These are phyloP conservation scores for Peromyscus melanophrys DNA, from an alignment of 2,797 vertebrate genomes.

Conservation along the genomic window DNA sequence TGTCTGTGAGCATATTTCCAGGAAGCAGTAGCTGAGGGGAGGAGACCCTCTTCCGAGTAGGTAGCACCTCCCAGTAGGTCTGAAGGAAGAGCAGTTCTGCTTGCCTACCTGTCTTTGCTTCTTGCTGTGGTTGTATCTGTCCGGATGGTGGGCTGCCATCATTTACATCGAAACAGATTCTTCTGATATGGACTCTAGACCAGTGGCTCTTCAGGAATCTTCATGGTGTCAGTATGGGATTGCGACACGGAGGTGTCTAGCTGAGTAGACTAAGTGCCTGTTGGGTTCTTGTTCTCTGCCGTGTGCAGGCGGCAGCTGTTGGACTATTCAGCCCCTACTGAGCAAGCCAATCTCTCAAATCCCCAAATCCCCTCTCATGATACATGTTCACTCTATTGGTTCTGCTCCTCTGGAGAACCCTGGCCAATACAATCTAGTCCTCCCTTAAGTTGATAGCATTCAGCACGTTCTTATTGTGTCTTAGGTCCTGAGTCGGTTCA, in stretches of 20 bases:
- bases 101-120: background rate
- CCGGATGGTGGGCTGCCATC: too few relatives aligned
- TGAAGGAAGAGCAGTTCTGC: background rate
- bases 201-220: background rate
- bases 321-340: background rate
- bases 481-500: constrained; percentile 40
- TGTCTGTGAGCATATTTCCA: background rate
- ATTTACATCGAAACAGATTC: background rate
- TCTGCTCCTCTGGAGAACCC: background rate
- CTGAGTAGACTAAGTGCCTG: background rate
- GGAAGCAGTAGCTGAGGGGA: background rate
- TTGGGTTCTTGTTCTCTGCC: background rate
- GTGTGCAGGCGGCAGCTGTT: background rate
- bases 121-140: background rate
- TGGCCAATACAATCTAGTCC: background rate
- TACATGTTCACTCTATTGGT: background rate
- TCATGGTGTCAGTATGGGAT: background rate
- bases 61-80: background rate
- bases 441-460: background rate
- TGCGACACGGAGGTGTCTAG: background rate
- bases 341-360: background rate
- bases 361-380: background rate
- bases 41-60: background rate
- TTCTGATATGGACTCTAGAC: background rate
- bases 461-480: too few relatives aligned